Evolutionary conservation across 2,113 vertebrate genomes (phyloP), one percentile per base, ranked within the genome.

Genomic region (Arizona elegans): DNA sequence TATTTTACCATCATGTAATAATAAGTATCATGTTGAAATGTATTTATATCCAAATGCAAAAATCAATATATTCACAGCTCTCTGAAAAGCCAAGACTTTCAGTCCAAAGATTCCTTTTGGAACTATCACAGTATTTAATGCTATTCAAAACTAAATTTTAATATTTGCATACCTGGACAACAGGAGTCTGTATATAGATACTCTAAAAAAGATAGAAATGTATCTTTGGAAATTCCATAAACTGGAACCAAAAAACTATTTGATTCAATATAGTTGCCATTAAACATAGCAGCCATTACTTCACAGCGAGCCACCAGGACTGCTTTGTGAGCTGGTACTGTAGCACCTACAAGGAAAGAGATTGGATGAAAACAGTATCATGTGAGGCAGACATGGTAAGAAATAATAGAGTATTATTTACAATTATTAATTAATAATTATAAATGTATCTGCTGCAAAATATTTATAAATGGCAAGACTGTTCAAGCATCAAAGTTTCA

Each of bases 241-340:
- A 99, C 99, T 55, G 99, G 99, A 96, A 99, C 98, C 95, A 99
- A 98, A 92, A 98, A 89, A 55, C 98, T 99, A 55, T 98, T 98
- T 26, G 99, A 98, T 97, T 99, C 99, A 29, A 99, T 97, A 38
- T 99, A 99, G 94, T 98, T 99, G 17, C 99, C 99, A 33, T 98
- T 99, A 96, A 99, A 99, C 99, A 99, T 99, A 95, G 99, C 99
- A 1, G 99, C 99, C 99, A 99, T 99, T 92, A 99, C 99, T 59
- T 99, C 98, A 93, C 99, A 99, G 87, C 99, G 99, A 7, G 99
- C 99, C 91, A 99, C 98, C 94, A 99, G 97, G 94, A 99, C 98
- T 6, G 99, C 99, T 93, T 98, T 97, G 97, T 99, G 99, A 59
- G 99, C 99, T 47, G 99, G 99, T 88, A 99, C 97, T 0, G 98